phyloP scores from a whole-genome alignment of 2,888 invertebrate species.

The Rotaria macrura region DNA sequence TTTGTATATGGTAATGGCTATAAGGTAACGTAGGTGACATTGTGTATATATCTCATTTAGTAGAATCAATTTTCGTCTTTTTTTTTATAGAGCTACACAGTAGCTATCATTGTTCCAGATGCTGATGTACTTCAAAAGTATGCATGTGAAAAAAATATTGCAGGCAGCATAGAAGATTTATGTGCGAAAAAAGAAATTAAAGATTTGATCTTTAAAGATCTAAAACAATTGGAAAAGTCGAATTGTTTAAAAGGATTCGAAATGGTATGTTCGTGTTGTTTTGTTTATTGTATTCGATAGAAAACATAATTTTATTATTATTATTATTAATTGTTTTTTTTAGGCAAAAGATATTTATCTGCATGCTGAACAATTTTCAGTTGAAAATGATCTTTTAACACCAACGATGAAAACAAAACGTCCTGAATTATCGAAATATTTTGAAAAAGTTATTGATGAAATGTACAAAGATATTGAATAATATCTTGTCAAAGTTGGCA shows the following conservation, averaged over 20 bases:
- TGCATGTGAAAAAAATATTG: conserved; percentile 64
- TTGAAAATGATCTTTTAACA: conserved; percentile 34
- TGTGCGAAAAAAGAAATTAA: conserved; percentile 27
- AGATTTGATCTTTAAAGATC: conserved; percentile 25
- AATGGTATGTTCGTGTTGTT: neutral
- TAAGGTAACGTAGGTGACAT: neutral
- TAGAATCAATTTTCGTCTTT: neutral
- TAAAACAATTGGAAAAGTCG: conserved; percentile 24
- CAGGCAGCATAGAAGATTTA: conserved; percentile 52
- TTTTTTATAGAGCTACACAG: conserved; percentile 60
- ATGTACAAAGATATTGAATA: conserved; percentile 32
- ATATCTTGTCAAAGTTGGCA: neutral
- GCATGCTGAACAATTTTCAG: neutral
- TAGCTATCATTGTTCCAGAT: conserved; percentile 87
- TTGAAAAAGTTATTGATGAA: conserved; percentile 22
- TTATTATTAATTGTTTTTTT: neutral
- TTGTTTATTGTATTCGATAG: neutral
- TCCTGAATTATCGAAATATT: conserved; percentile 22
- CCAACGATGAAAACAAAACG: conserved; percentile 33
- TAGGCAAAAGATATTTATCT: conserved; percentile 28
- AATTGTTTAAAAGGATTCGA: conserved; percentile 30
- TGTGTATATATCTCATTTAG: neutral
- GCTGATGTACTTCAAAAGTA: conserved; percentile 64
- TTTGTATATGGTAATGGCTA: conserved; percentile 31
- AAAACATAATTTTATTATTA: neutral